Percentiles rank a stretch among this genome's conserved stretches.
Evolutionary conservation across 2,113 vertebrate genomes (phyloP).

Genomic region (Nicator chloris): DNA sequence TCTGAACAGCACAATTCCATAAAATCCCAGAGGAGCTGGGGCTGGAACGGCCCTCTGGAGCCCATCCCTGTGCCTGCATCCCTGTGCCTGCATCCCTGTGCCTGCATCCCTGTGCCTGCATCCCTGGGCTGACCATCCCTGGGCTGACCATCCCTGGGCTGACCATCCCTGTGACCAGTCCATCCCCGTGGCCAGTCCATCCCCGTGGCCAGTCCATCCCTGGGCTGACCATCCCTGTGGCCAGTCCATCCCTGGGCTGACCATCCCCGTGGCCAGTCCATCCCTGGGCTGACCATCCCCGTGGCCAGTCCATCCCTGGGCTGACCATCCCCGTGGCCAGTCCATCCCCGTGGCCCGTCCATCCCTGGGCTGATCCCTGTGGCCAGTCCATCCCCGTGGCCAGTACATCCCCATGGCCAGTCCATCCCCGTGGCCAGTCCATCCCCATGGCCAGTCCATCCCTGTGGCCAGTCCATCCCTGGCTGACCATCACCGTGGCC

Average conservation of each 20-base stretch:
- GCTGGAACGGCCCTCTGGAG: neutral
- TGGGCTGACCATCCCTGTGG: fast-evolving
- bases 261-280: fast-evolving
- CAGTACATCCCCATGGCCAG: neutral
- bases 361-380: neutral
- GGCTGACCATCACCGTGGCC: neutral
- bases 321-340: neutral
- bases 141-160: neutral
- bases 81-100: too few species aligned
- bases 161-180: neutral
- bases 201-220: neutral
- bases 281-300: neutral
- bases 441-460: neutral
- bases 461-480: neutral
- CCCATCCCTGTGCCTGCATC: neutral
- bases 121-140: neutral
- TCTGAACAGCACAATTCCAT: fast-evolving
- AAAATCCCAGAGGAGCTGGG: neutral
- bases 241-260: neutral
- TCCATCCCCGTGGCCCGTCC: neutral
- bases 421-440: too few species aligned
- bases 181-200: neutral
- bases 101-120: too few species aligned
- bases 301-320: neutral
- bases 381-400: neutral